Evolutionary conservation across 2,888 invertebrate species (phyloP).

Genomic region (Dicyrtoma fusca): DNA sequence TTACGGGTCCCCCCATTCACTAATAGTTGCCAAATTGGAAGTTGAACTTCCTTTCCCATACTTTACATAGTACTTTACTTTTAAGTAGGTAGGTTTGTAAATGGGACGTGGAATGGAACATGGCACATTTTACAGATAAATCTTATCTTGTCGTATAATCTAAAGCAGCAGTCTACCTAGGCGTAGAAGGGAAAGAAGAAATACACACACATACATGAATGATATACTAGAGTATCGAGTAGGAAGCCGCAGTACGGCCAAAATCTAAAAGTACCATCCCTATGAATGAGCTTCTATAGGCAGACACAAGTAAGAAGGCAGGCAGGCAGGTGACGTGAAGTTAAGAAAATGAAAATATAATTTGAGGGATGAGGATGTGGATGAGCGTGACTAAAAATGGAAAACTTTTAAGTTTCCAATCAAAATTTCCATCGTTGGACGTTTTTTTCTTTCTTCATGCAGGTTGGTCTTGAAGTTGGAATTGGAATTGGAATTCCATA

Average conservation of each 20-base stretch:
- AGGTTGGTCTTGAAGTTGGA: neutral
- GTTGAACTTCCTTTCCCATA: neutral
- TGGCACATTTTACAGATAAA: neutral
- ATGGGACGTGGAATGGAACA: neutral
- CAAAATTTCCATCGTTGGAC: neutral
- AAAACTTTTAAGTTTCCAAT: slow-evolving; percentile 8
- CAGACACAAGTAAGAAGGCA: neutral
- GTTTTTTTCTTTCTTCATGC: too few relatives aligned
- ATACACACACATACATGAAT: neutral
- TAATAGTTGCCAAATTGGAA: slow-evolving; percentile 15
- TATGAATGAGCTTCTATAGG: neutral
- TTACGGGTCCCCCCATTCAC: too few relatives aligned
- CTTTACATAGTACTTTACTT: neutral
- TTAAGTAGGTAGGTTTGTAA: neutral
- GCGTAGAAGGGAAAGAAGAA: too few relatives aligned
- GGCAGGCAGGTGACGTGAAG: neutral
- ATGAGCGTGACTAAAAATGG: slow-evolving; percentile 16
- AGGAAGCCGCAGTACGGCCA: neutral
- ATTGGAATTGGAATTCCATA: too few relatives aligned
- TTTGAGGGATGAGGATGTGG: neutral
- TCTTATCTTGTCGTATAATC: neutral
- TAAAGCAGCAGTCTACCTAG: neutral
- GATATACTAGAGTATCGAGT: neutral
- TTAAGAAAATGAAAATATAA: neutral
- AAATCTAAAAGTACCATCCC: neutral